A percentile compares a stretch with the other conserved stretches of the same genome.
These are phyloP conservation scores for Lepisosteus osseus DNA, from an alignment of 2,113 vertebrate genomes.

Conservation along the genomic window DNA sequence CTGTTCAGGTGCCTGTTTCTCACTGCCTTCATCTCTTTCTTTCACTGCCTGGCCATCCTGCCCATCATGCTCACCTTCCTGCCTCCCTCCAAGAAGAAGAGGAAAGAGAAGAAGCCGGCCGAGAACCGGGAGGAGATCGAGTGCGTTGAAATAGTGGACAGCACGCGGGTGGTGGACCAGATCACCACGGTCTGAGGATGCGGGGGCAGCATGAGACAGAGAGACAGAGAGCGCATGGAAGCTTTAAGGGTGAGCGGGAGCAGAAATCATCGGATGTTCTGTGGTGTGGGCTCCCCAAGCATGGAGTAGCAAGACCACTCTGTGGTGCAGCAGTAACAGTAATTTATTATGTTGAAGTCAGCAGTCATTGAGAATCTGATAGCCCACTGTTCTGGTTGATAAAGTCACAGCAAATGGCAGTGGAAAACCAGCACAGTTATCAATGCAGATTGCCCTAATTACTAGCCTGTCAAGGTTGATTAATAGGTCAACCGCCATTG, in stretches of 20 bases:
- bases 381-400: background rate
- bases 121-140: conserved; percentile 88
- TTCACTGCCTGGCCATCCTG: conserved; percentile 97
- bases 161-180: conserved; percentile 94
- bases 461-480: background rate
- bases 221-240: background rate
- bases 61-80: conserved; percentile 97
- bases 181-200: conserved; percentile 90
- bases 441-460: background rate
- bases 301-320: conserved; percentile 25
- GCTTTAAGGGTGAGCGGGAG: background rate
- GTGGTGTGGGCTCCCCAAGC: conserved; percentile 6
- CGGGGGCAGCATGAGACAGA: conserved; percentile 1
- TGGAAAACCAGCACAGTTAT: background rate
- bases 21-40: conserved; percentile 92
- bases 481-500: conserved; percentile 66
- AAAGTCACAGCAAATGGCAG: background rate
- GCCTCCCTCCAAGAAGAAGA: conserved; percentile 90
- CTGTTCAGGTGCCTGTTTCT: conserved; percentile 98
- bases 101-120: conserved; percentile 74
- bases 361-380: conserved; percentile 7
- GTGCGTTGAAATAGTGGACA: conserved; percentile 96
- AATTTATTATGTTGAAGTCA: background rate
- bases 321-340: conserved; percentile 36
- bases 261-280: background rate